Evolutionary conservation across 2,797 vertebrate species (phyloP), one percentile per base, ranked within the genome.

Genomic region (Malacoraja senta): DNA sequence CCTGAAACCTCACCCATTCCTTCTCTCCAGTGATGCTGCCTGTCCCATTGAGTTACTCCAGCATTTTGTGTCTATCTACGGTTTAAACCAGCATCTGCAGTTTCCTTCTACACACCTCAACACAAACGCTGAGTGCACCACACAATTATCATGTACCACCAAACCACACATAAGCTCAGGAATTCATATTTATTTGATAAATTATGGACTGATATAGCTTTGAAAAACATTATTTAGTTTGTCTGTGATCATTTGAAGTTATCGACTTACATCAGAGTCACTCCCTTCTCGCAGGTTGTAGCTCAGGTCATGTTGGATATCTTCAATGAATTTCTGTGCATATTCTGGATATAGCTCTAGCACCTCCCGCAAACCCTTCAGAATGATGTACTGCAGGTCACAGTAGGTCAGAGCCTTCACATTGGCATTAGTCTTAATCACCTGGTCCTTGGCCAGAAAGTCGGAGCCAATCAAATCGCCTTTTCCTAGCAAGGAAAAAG

Each of bases 361-460:
- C 63, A 94, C 94, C 44, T 94, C 94, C 61, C 94, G 93, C 58
- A 94, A 93, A 68, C 94, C 94, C 77, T 94, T 94, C 71, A 94
- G 71, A 93, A 93, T 94, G 92, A 94, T 94, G 72, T 94, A 94
- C 71, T 94, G 94, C 84, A 94, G 93, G n/a, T 94, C 94, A 92
- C 94, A 94, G 91, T 94, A 94, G 8, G 94, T 94, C 93, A 94
- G 84, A 83, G 94, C 93, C 93, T 94, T 94, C 84, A 94, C 94
- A 38, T 94, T 94, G 92, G 93, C 94, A 72, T 94, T 94, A 58
- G 94, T 94, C 84, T 94, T 94, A 63, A 94, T 94, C 78, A 93
- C 93, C 29, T 93, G 93, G 29, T 94, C 80, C 77, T 93, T 94
- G 32, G 94, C 91, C 26, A 94, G 93, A 93, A 94, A 78, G 92